Conservation (phyloP, 2,888 invertebrate species). For the Callyntrura guangdongensis region DNA sequence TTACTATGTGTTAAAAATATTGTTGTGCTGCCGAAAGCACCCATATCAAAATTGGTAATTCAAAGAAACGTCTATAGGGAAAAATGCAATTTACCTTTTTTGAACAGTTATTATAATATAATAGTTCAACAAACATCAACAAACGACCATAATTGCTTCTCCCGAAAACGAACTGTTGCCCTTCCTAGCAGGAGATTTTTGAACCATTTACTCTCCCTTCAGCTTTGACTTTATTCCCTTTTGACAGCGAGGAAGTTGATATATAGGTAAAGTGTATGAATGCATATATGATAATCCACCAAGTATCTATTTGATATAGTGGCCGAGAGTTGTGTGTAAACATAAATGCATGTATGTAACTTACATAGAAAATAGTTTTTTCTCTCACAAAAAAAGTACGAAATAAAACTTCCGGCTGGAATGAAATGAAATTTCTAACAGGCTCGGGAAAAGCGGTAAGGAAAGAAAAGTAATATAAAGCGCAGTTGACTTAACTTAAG, state of each 20-base stretch:
- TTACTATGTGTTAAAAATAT: background rate
- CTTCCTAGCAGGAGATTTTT: constrained; percentile 57
- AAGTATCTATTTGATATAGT: background rate
- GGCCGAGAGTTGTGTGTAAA: too few species aligned
- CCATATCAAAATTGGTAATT: too few species aligned
- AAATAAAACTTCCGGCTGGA: background rate
- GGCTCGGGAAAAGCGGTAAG: background rate
- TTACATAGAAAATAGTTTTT: background rate
- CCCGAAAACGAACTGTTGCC: constrained; percentile 49
- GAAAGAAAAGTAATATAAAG: background rate
- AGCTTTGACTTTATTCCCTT: constrained; percentile 10
- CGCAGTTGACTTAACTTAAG: background rate
- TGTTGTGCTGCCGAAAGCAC: background rate
- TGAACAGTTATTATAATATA: background rate
- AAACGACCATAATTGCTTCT: background rate
- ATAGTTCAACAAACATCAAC: background rate
- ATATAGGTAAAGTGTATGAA: background rate
- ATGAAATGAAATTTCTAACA: constrained; percentile 16
- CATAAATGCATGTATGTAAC: background rate
- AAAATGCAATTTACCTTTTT: background rate
- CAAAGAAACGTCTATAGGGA: background rate
- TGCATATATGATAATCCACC: background rate
- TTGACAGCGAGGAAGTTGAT: background rate
- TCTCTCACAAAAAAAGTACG: background rate
- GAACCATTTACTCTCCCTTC: constrained; percentile 59